Evolutionary conservation across 2,888 invertebrate species (phyloP).

Genomic region (Napeogenes inachia): DNA sequence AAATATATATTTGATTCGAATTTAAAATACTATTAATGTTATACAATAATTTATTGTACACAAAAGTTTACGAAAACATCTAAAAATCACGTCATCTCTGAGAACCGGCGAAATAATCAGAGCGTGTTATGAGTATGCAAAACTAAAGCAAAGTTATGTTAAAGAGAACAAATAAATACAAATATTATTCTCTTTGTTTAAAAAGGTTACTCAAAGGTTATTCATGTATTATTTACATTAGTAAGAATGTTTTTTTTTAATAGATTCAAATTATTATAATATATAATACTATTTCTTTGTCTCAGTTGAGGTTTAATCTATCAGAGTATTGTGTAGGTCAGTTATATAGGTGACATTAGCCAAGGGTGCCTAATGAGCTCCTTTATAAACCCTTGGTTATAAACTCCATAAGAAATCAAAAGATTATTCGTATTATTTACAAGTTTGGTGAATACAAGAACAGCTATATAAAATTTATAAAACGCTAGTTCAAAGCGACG

Average conservation of each 20-base stretch:
- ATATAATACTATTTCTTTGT: too few relatives aligned
- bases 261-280: too few relatives aligned
- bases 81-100: constrained; percentile 11
- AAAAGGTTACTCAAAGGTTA: too few relatives aligned
- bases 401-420: neutral
- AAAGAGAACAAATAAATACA: constrained; percentile 25
- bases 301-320: neutral
- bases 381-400: constrained; percentile 1
- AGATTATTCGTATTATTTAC: too few relatives aligned
- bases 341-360: neutral
- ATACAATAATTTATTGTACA: too few relatives aligned
- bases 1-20: too few relatives aligned
- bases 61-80: neutral
- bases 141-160: constrained; percentile 24
- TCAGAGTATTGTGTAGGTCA: neutral
- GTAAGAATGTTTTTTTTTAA: too few relatives aligned
- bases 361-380: neutral
- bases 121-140: constrained; percentile 31
- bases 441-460: too few relatives aligned
- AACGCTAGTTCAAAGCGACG: too few relatives aligned
- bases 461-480: neutral
- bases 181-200: constrained; percentile 17
- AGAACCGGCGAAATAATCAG: constrained; percentile 30
- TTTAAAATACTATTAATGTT: too few relatives aligned
- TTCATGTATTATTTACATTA: too few relatives aligned